phyloP scores from a whole-genome alignment of 2,113 vertebrate species.

The Speoplatyrhinus poulsoni region DNA sequence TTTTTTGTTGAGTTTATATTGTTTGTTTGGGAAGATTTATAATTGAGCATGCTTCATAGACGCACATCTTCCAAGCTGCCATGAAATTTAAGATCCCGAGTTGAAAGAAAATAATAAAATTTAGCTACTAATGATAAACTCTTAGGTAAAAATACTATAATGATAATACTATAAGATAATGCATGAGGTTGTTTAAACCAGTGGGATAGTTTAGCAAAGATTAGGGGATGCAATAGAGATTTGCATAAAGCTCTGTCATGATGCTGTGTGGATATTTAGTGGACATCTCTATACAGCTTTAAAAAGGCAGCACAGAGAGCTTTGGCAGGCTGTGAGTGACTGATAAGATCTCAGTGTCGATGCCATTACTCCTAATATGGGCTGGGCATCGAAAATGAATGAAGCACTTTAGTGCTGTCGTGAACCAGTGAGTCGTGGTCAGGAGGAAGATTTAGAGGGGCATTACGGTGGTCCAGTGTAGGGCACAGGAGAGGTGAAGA shows the following conservation, averaged over 20 bases:
- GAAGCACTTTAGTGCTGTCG: slow-evolving; percentile 55
- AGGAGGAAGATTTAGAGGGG: slow-evolving; percentile 63
- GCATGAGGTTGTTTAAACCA: slow-evolving; percentile 68
- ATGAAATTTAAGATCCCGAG: slow-evolving; percentile 52
- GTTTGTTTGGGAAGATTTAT: slow-evolving; percentile 46
- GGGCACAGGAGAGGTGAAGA: slow-evolving; percentile 61
- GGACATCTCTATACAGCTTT: slow-evolving; percentile 58
- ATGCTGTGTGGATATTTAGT: slow-evolving; percentile 50
- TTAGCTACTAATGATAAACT: slow-evolving; percentile 69
- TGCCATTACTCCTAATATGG: slow-evolving; percentile 50
- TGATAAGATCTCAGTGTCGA: slow-evolving; percentile 54
- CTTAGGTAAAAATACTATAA: slow-evolving; percentile 75
- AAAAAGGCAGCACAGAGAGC: slow-evolving; percentile 38
- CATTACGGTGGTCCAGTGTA: slow-evolving; percentile 37
- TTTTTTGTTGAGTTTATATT: slow-evolving; percentile 1
- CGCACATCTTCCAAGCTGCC: slow-evolving; percentile 47
- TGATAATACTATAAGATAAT: slow-evolving; percentile 74
- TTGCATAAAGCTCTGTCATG: slow-evolving; percentile 64
- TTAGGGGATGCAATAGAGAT: slow-evolving; percentile 69
- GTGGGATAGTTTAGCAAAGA: slow-evolving; percentile 72
- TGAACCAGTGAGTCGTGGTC: slow-evolving; percentile 44
- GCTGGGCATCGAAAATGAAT: slow-evolving; percentile 60
- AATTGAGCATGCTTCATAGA: slow-evolving; percentile 41
- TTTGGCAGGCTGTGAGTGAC: slow-evolving; percentile 60
- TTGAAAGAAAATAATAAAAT: slow-evolving; percentile 36